Conservation (phyloP, 2,888 invertebrate species). For the Syrphus vitripennis region DNA sequence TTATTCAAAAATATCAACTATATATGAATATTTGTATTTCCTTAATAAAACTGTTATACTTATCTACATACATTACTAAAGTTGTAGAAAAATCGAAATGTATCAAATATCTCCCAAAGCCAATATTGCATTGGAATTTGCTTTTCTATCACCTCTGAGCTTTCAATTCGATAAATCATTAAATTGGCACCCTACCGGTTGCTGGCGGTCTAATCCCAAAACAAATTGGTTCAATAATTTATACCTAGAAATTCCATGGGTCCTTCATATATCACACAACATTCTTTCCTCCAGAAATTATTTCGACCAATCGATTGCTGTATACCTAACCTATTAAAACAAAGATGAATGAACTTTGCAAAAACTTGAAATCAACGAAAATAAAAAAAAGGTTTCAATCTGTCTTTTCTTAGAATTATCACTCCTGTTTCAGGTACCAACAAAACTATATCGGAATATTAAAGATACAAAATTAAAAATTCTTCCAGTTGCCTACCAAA, state of each 20-base stretch:
- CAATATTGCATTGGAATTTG: neutral
- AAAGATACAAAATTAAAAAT: neutral
- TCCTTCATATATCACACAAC: neutral
- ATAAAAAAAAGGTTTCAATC: neutral
- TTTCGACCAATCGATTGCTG: neutral
- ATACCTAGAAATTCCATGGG: neutral
- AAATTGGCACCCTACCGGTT: neutral
- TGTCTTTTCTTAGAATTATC: neutral
- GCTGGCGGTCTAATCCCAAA: neutral
- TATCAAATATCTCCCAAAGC: too few species aligned
- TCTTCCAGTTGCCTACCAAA: neutral
- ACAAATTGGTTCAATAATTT: neutral
- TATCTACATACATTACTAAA: too few species aligned
- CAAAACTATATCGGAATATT: neutral
- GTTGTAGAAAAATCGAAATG: too few species aligned
- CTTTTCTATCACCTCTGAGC: neutral
- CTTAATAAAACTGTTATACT: too few species aligned
- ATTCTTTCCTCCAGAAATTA: neutral
- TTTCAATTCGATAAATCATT: neutral
- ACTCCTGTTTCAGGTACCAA: conserved; percentile 4
- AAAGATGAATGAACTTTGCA: conserved; percentile 28
- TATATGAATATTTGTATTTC: too few species aligned
- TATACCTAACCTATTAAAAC: neutral
- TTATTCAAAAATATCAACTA: too few species aligned
- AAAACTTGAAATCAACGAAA: neutral